phyloP scores from a whole-genome alignment of 2,113 vertebrate species.

The Mus musculus region DNA sequence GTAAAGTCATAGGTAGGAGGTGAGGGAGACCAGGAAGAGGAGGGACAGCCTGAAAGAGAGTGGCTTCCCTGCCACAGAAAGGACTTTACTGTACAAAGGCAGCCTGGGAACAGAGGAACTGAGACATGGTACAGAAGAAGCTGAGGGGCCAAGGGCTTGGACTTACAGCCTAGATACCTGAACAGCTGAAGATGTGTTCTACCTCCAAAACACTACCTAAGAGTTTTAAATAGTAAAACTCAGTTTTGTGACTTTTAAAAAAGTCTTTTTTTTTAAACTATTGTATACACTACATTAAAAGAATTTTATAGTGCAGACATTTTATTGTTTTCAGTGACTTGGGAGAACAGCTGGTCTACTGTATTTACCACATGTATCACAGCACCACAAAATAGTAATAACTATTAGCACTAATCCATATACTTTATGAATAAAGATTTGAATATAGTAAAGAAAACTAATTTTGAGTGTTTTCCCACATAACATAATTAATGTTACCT shows the following conservation, averaged over 20 bases:
- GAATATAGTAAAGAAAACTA: neutral
- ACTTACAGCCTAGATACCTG: neutral
- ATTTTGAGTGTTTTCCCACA: neutral
- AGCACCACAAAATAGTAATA: neutral
- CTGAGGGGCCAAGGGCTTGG: neutral
- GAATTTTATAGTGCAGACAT: neutral
- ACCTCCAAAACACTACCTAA: neutral
- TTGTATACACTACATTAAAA: neutral
- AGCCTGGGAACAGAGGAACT: neutral
- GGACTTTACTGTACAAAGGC: neutral
- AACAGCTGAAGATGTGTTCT: neutral
- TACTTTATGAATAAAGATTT: neutral
- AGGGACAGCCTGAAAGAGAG: neutral
- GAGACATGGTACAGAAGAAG: neutral
- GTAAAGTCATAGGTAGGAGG: neutral
- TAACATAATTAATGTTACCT: neutral
- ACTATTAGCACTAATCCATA: neutral
- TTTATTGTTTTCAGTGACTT: neutral
- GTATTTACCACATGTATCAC: neutral
- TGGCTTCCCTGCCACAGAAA: neutral
- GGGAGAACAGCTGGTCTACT: neutral
- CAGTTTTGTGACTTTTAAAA: neutral
- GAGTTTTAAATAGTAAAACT: constrained; percentile 3
- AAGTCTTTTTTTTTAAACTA: neutral
- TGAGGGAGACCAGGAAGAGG: neutral